These are phyloP conservation scores for Isoperla grammatica DNA, from an alignment of 2,888 invertebrate genomes.

Conservation along the genomic window DNA sequence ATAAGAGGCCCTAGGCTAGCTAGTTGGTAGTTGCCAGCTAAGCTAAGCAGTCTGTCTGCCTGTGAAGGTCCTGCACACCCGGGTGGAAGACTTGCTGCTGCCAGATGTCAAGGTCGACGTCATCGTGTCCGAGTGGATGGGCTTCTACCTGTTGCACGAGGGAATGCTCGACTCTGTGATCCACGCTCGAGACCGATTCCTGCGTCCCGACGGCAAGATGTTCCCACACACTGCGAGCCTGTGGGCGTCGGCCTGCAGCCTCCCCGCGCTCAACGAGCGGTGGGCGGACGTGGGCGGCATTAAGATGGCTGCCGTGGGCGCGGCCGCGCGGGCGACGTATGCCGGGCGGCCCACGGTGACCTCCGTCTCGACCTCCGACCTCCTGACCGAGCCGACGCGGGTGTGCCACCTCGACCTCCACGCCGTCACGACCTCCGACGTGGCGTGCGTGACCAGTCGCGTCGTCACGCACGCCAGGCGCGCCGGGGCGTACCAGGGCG, in stretches of 20 bases:
- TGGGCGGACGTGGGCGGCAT: conserved; percentile 81
- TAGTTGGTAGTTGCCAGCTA: no score
- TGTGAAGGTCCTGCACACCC: conserved; percentile 62
- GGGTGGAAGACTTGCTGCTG: conserved; percentile 73
- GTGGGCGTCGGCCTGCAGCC: conserved; percentile 55
- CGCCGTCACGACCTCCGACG: conserved; percentile 53
- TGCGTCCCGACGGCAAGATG: conserved; percentile 65
- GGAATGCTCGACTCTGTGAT: conserved; percentile 92
- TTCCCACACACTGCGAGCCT: conserved; percentile 71
- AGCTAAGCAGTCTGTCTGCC: conserved; percentile 24
- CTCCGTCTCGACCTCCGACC: conserved; percentile 49
- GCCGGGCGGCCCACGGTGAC: conserved; percentile 62
- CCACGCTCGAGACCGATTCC: conserved; percentile 70
- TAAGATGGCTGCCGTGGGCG: conserved; percentile 59
- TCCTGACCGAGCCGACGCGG: conserved; percentile 59
- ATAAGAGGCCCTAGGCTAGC: no score
- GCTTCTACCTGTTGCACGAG: conserved; percentile 90
- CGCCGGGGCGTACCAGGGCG: conserved; percentile 49
- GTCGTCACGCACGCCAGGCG: conserved; percentile 55
- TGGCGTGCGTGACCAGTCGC: conserved; percentile 54
- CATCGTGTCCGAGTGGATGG: conserved; percentile 98
- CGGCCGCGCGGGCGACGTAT: conserved; percentile 56
- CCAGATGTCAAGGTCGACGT: conserved; percentile 69
- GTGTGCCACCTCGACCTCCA: conserved; percentile 64
- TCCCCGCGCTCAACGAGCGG: conserved; percentile 60